Base-by-base conservation (phyloP, 2,888 invertebrate species). In the Phania funesta region DNA sequence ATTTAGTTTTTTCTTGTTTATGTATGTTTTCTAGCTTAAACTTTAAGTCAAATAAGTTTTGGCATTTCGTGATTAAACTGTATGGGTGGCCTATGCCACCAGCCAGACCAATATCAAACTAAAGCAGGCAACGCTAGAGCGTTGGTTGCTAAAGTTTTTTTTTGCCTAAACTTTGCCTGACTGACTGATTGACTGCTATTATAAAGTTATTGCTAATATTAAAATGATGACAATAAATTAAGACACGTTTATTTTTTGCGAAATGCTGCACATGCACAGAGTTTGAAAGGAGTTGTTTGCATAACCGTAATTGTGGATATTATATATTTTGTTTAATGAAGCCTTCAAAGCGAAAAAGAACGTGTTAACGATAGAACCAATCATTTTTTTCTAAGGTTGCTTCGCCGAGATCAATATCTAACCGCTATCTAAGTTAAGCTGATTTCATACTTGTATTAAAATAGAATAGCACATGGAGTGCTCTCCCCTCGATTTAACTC, bases 151-250 rank as follows among this genome's bases (percentile, higher is more conserved):
- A n/a, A 7, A 50, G 38, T 71, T 52, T 54, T 20, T 22, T 41
- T 29, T 52, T 44, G 32, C 6, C 38, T 29, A 48, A 58, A 68
- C 58, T 48, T 68, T 60, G 48, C 68, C 65, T 68, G 75, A 44
- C 77, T 76, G 84, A 76, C 83, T 83, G 83, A 80, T 71, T 78
- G 77, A 73, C 81, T 83, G 83, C 70, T 75, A 83, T 84, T 84
- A 83, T 82, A 74, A 83, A 84, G 83, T 83, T 83, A 82, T 84
- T 85, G 80, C 78, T 76, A 73, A 84, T 84, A 84, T 84, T 80
- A 82, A 83, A 84, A 84, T 84, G 84, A 85, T 84, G 84, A 85
- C 84, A 85, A 84, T 82, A 84, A 84, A 83, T 82, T 85, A 84
- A 76, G 64, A 79, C 78, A 79, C 78, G 78, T 79, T 79, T 79